Percentiles rank a stretch among this genome's conserved stretches.
Evolutionary conservation across 2,113 vertebrate genomes (phyloP).

Genomic region (Alces alces): DNA sequence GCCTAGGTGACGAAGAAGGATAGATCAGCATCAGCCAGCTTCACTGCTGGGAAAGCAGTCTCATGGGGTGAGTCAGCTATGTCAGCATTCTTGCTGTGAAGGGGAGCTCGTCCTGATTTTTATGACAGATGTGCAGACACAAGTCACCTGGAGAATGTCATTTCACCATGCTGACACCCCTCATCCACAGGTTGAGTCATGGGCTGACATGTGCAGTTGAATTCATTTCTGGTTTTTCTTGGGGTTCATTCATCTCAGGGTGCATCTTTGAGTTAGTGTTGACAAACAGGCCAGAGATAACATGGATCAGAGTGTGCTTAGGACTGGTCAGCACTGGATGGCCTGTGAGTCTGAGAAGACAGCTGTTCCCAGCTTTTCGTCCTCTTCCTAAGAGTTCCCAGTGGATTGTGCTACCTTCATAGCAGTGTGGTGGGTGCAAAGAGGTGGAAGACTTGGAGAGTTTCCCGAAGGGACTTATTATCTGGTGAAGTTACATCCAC

Average conservation of each 20-base stretch:
- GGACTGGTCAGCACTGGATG: not conserved
- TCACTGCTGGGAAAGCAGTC: not conserved
- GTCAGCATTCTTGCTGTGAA: not conserved
- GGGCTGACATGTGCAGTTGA: not conserved
- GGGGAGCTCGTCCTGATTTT: not conserved
- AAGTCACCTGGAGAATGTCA: not conserved
- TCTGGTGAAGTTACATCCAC: not conserved
- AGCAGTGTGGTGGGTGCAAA: not conserved
- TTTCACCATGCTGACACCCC: not conserved
- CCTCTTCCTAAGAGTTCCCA: not conserved
- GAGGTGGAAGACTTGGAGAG: not conserved
- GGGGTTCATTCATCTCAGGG: not conserved
- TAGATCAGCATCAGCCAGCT: not conserved
- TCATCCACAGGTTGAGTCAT: not conserved
- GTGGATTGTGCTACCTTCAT: not conserved
- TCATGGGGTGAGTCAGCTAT: not conserved
- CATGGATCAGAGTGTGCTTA: not conserved
- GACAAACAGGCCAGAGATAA: not conserved
- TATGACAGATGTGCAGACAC: not conserved
- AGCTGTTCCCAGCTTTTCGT: not conserved
- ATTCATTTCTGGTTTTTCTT: slow-evolving; percentile 24
- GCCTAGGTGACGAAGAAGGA: not conserved
- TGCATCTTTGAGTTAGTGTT: not conserved
- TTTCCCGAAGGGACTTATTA: not conserved
- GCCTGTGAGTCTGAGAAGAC: not conserved